Conservation (phyloP, 1,140 invertebrate species). For the Latrodectus geometricus region DNA sequence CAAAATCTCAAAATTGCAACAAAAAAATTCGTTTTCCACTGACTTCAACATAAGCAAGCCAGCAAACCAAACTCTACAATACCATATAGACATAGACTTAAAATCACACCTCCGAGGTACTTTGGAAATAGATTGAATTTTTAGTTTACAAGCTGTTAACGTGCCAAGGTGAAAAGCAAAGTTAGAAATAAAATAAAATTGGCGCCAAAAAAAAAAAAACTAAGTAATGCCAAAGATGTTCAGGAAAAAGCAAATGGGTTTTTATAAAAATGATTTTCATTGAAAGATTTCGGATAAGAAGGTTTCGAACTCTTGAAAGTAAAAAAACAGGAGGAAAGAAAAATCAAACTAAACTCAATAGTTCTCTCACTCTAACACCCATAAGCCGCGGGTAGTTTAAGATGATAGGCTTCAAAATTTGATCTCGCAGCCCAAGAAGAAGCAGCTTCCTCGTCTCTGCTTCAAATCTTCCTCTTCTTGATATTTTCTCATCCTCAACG, state of each 20-base stretch:
- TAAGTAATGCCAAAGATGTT: slow-evolving; percentile 11
- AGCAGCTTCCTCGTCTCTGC: neutral
- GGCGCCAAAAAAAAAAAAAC: neutral
- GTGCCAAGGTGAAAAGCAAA: neutral
- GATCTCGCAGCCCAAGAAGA: neutral
- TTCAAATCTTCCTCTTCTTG: neutral
- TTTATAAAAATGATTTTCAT: slow-evolving; percentile 59
- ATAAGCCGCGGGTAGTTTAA: slow-evolving; percentile 58
- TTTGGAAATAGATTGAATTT: slow-evolving; percentile 52
- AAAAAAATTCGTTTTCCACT: no score
- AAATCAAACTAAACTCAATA: slow-evolving; percentile 41
- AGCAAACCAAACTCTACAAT: neutral
- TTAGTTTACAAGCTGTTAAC: slow-evolving; percentile 58
- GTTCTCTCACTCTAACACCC: slow-evolving; percentile 36
- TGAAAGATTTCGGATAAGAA: slow-evolving; percentile 58
- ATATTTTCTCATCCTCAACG: neutral
- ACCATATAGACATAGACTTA: neutral
- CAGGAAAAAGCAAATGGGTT: slow-evolving; percentile 59
- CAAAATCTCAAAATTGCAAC: no score
- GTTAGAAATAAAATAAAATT: neutral
- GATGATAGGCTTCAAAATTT: slow-evolving; percentile 59
- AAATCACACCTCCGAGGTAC: neutral
- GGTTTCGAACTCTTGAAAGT: slow-evolving; percentile 51
- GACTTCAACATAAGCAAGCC: no score
- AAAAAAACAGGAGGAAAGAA: slow-evolving; percentile 6